phyloP scores from a whole-genome alignment of 2,797 vertebrate species.

The Mionectes olivaceus region DNA sequence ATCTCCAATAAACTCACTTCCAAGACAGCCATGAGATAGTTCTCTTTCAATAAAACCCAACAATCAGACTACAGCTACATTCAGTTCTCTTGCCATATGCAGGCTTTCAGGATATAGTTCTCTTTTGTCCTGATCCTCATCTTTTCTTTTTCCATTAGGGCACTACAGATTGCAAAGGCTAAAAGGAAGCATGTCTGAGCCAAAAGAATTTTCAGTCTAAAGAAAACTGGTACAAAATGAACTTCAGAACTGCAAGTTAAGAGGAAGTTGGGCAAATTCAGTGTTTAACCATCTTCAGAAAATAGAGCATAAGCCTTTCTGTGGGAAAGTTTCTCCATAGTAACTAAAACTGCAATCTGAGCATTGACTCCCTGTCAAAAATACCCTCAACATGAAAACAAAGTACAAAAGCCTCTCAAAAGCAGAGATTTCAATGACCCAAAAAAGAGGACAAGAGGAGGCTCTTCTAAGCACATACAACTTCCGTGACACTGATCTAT shows the following conservation, averaged over 20 bases:
- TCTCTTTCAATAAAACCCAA: not conserved
- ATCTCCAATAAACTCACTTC: not conserved
- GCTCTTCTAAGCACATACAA: not conserved
- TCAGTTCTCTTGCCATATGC: not conserved
- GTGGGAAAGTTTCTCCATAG: slow-evolving; percentile 61
- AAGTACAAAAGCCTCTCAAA: slow-evolving; percentile 54
- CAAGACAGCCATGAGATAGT: not conserved
- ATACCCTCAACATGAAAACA: slow-evolving; percentile 27
- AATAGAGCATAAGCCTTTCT: slow-evolving; percentile 40
- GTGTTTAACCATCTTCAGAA: slow-evolving; percentile 23
- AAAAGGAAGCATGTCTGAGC: not conserved
- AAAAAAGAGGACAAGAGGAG: slow-evolving; percentile 19
- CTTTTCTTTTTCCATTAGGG: not conserved
- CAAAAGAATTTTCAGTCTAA: slow-evolving; percentile 18
- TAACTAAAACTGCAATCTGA: slow-evolving; percentile 49
- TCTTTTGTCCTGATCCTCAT: not conserved
- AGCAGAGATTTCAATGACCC: slow-evolving; percentile 18
- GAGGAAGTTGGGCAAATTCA: slow-evolving; percentile 41
- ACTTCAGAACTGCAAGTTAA: slow-evolving; percentile 22
- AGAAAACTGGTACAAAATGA: slow-evolving; percentile 11
- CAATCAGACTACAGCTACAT: not conserved
- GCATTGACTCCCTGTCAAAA: slow-evolving; percentile 57
- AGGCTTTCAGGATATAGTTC: not conserved
- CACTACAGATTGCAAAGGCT: not conserved
- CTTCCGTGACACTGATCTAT: not conserved